Percentiles rank a stretch among this genome's conserved stretches.
Conservation (phyloP, 2,888 invertebrate species). For the Cantharis lateralis region DNA sequence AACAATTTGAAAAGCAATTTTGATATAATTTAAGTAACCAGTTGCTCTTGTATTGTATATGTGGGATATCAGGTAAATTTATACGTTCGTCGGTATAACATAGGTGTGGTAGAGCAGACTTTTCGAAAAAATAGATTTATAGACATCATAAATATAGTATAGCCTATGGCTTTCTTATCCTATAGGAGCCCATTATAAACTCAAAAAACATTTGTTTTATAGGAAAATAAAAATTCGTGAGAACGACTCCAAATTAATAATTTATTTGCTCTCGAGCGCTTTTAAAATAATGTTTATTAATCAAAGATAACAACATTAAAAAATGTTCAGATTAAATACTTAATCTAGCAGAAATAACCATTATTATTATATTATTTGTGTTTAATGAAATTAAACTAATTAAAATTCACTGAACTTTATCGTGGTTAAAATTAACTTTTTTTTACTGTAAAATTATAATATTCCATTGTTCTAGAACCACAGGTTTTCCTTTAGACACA, state of each 20-base stretch:
- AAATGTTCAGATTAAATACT: neutral
- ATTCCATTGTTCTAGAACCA: neutral
- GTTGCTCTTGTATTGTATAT: slow-evolving; percentile 26
- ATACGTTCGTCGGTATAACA: slow-evolving; percentile 32
- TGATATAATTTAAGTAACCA: slow-evolving; percentile 34
- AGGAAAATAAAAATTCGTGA: slow-evolving; percentile 25
- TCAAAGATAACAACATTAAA: neutral
- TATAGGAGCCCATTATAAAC: slow-evolving; percentile 26
- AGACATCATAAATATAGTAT: slow-evolving; percentile 41
- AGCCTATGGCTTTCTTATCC: slow-evolving; percentile 36
- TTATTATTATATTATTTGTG: neutral
- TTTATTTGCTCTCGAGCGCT: neutral
- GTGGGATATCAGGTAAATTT: slow-evolving; percentile 35
- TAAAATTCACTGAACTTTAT: neutral
- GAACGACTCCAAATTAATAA: slow-evolving; percentile 21
- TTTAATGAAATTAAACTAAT: neutral
- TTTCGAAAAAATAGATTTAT: slow-evolving; percentile 43
- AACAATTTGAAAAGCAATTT: slow-evolving; percentile 34
- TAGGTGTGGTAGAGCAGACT: slow-evolving; percentile 34
- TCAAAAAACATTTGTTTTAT: slow-evolving; percentile 26
- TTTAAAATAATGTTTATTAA: neutral
- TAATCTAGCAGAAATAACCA: neutral
- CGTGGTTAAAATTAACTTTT: neutral
- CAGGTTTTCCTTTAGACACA: neutral
- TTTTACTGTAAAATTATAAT: neutral